phyloP scores from a whole-genome alignment of 2,113 vertebrate genomes.

The Polyodon spathula region DNA sequence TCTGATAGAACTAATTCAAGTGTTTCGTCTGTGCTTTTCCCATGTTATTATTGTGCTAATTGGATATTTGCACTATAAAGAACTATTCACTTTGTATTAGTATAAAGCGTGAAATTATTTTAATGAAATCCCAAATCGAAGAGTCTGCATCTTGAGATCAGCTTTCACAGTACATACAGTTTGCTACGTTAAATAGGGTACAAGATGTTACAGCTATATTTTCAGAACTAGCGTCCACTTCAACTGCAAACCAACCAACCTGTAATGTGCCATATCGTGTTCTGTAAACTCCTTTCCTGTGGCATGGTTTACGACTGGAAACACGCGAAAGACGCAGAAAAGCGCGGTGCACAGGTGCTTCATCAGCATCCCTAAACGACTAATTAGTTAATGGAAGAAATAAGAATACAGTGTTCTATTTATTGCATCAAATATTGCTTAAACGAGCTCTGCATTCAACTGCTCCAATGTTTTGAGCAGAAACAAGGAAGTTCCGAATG shows the following conservation, averaged over 20 bases:
- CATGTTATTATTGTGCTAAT: neutral
- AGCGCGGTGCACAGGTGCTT: conserved; percentile 15
- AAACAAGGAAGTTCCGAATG: too few relatives aligned
- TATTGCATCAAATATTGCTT: too few relatives aligned
- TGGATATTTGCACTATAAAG: neutral
- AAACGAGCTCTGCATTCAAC: too few relatives aligned
- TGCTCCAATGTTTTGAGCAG: too few relatives aligned
- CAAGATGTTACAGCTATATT: neutral
- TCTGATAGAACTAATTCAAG: neutral
- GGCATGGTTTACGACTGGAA: conserved; percentile 15
- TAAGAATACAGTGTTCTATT: too few relatives aligned
- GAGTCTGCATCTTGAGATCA: too few relatives aligned
- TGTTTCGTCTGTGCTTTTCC: neutral
- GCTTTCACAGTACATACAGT: too few relatives aligned
- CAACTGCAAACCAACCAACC: conserved; percentile 11
- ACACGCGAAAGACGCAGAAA: conserved; percentile 16
- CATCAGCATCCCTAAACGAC: too few relatives aligned
- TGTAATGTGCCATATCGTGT: conserved; percentile 24
- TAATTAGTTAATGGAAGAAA: too few relatives aligned
- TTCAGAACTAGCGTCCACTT: neutral
- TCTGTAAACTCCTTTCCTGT: conserved; percentile 17
- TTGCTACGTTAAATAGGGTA: neutral
- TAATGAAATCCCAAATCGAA: too few relatives aligned
- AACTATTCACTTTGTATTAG: too few relatives aligned
- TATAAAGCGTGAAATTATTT: too few relatives aligned